Percentiles rank a stretch among this genome's conserved stretches.
These are phyloP conservation scores for Amniataba percoides DNA, from an alignment of 2,797 vertebrate species.

Conservation along the genomic window DNA sequence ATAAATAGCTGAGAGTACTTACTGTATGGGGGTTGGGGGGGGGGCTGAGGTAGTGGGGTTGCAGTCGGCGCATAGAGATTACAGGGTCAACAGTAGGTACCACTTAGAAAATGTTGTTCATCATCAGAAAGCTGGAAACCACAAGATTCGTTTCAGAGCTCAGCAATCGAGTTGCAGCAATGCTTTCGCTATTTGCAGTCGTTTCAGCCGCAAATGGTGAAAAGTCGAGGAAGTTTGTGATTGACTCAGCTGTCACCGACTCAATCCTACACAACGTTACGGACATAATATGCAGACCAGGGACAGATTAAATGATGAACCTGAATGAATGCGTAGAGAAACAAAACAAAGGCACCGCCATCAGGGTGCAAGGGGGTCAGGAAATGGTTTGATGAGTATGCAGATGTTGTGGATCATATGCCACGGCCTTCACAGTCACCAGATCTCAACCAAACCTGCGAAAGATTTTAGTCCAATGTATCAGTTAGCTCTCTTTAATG, in stretches of 20 bases:
- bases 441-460: background rate
- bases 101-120: conserved; percentile 64
- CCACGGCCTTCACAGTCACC: background rate
- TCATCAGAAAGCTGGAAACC: conserved; percentile 55
- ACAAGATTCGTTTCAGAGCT: conserved; percentile 45
- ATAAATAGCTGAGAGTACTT: conserved; percentile 66
- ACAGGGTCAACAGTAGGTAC: conserved; percentile 62
- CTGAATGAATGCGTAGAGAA: background rate
- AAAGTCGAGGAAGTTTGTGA: conserved; percentile 39
- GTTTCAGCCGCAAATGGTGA: conserved; percentile 21
- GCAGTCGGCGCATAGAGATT: conserved; percentile 46
- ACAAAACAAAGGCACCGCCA: background rate
- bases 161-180: conserved; percentile 20
- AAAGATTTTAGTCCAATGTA: background rate
- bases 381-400: conserved; percentile 1
- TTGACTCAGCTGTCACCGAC: conserved; percentile 15
- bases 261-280: background rate
- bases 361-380: background rate
- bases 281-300: background rate
- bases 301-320: background rate
- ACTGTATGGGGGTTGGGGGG: conserved; percentile 32
- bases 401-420: conserved; percentile 2
- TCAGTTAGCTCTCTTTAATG: background rate
- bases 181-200: conserved; percentile 18
- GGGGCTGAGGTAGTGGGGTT: conserved; percentile 37